These are phyloP conservation scores for Eueides isabella DNA, from an alignment of 1,140 invertebrate species.

Conservation along the genomic window DNA sequence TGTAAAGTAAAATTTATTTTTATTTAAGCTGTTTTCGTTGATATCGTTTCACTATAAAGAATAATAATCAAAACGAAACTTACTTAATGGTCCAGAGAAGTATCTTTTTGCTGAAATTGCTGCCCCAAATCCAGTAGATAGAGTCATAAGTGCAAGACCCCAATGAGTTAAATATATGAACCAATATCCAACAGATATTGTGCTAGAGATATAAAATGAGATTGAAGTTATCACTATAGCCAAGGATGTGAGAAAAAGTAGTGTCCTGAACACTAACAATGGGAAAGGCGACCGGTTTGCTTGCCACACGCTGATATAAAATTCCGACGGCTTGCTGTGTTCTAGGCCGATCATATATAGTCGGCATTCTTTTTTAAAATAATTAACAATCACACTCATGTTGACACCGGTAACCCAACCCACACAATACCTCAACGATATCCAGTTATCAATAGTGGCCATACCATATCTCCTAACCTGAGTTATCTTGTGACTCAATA, in stretches of 20 bases:
- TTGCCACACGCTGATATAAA: constrained; percentile 71
- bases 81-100: constrained; percentile 68
- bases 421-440: constrained; percentile 32
- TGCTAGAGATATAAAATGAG: constrained; percentile 54
- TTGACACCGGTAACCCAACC: constrained; percentile 28
- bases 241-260: constrained; percentile 62
- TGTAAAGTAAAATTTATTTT: not conserved
- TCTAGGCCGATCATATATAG: constrained; percentile 58
- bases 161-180: constrained; percentile 75
- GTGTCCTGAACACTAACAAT: constrained; percentile 58
- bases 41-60: too few species aligned
- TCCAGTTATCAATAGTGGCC: constrained; percentile 49
- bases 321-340: constrained; percentile 58
- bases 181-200: constrained; percentile 55
- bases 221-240: constrained; percentile 62
- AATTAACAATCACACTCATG: constrained; percentile 64
- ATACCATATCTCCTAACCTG: constrained; percentile 47
- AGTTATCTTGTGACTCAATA: constrained; percentile 49
- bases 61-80: constrained; percentile 43
- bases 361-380: constrained; percentile 62
- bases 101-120: constrained; percentile 62
- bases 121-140: constrained; percentile 61
- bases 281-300: constrained; percentile 60
- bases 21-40: not conserved
- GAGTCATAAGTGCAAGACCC: constrained; percentile 57